phyloP scores from a whole-genome alignment of 1,140 invertebrate genomes.

The Brachionus plicatilis region DNA sequence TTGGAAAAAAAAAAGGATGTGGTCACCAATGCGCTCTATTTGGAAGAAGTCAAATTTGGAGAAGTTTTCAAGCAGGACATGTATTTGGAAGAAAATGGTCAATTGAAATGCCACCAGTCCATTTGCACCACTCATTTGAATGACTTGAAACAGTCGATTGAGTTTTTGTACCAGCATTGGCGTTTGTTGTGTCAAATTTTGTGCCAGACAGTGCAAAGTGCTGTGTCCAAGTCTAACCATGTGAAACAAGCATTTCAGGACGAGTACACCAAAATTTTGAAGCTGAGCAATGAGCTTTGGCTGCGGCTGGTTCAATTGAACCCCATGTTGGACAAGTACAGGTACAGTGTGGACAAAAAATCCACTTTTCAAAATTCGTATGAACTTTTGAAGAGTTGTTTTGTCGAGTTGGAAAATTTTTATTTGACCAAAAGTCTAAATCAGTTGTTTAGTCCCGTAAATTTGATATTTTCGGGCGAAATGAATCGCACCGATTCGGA shows the following conservation, averaged over 20 bases:
- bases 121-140: not conserved
- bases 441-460: slow-evolving; percentile 74
- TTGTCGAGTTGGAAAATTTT: slow-evolving; percentile 73
- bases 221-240: slow-evolving; percentile 62
- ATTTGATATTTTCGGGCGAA: slow-evolving; percentile 67
- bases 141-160: not conserved
- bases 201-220: slow-evolving; percentile 61
- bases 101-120: not conserved
- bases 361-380: slow-evolving; percentile 38
- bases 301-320: slow-evolving; percentile 59
- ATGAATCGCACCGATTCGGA: not conserved
- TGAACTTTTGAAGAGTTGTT: slow-evolving; percentile 51
- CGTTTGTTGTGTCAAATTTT: slow-evolving; percentile 42
- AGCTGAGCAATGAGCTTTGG: slow-evolving; percentile 64
- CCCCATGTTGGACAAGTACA: not conserved
- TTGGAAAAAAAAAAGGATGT: slow-evolving; percentile 60
- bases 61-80: not conserved
- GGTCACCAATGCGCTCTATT: slow-evolving; percentile 57
- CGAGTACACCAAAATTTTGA: slow-evolving; percentile 78
- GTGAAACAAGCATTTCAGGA: slow-evolving; percentile 79
- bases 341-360: slow-evolving; percentile 43
- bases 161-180: slow-evolving; percentile 35
- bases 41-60: slow-evolving; percentile 49
- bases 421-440: slow-evolving; percentile 78
- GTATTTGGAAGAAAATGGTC: slow-evolving; percentile 10